Evolutionary conservation across 2,797 vertebrate species (phyloP).

Genomic region (Sardinella longiceps): DNA sequence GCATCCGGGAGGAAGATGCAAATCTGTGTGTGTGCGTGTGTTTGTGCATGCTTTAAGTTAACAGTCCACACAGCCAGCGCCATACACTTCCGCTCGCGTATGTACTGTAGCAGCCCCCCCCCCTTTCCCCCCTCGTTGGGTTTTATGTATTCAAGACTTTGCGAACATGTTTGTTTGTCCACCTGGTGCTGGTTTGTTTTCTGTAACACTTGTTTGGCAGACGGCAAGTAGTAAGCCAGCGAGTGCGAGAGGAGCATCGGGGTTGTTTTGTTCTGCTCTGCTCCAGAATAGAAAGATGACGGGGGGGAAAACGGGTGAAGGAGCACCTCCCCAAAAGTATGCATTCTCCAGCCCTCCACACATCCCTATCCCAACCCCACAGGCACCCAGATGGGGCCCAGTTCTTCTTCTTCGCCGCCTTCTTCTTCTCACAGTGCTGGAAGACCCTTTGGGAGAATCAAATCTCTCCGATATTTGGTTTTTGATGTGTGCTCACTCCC

Average conservation of each 20-base stretch:
- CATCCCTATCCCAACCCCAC: background rate
- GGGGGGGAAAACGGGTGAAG: background rate
- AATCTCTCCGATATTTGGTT: slow-evolving; percentile 3
- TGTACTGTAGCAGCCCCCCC: background rate
- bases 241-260: slow-evolving; percentile 25
- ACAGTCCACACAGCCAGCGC: background rate
- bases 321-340: background rate
- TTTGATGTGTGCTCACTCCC: background rate
- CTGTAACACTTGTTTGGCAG: slow-evolving; percentile 52
- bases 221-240: background rate
- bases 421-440: background rate
- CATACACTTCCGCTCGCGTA: background rate
- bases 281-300: background rate
- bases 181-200: slow-evolving; percentile 73
- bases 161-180: slow-evolving; percentile 70
- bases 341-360: background rate
- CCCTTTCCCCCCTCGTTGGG: slow-evolving; percentile 24
- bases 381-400: background rate
- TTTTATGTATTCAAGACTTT: slow-evolving; percentile 38
- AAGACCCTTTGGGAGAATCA: slow-evolving; percentile 6
- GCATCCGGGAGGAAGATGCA: background rate
- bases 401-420: too few relatives aligned
- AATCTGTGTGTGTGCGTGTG: background rate
- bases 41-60: background rate
- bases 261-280: background rate